phyloP scores from a whole-genome alignment of 1,140 invertebrate genomes.

The Goniozus legneri region DNA sequence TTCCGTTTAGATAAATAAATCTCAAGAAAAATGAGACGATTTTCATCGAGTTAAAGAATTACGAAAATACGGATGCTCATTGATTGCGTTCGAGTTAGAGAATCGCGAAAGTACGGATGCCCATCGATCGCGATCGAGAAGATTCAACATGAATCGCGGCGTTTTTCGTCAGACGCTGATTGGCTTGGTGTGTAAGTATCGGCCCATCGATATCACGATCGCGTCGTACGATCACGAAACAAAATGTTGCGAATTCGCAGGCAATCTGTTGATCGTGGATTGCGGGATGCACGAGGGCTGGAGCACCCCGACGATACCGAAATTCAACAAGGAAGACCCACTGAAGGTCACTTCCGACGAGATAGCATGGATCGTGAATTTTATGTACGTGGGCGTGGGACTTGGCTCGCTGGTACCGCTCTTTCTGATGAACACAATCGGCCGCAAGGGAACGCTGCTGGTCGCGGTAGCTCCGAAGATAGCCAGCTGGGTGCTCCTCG shows the following conservation, averaged over 20 bases:
- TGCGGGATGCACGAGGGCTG: constrained; percentile 50
- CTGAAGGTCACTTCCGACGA: constrained; percentile 30
- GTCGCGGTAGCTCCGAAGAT: constrained; percentile 56
- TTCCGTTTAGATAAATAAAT: too few species aligned
- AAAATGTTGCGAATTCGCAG: constrained; percentile 21
- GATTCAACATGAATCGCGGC: constrained; percentile 34
- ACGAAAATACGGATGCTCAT: not conserved
- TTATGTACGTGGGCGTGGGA: constrained; percentile 45
- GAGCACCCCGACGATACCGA: constrained; percentile 45
- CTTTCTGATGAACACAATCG: constrained; percentile 56
- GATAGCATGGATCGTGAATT: constrained; percentile 42
- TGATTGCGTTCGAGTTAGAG: too few species aligned
- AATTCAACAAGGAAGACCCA: constrained; percentile 39
- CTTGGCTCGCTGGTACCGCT: constrained; percentile 50
- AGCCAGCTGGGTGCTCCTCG: constrained; percentile 57
- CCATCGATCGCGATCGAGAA: not conserved
- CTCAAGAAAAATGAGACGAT: too few species aligned
- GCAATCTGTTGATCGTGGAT: constrained; percentile 48
- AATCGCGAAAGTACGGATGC: too few species aligned
- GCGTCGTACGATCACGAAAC: not conserved
- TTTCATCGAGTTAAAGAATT: too few species aligned
- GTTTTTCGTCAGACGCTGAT: constrained; percentile 42
- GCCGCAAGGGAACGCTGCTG: constrained; percentile 57
- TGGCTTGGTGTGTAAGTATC: constrained; percentile 46
- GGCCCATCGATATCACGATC: too few species aligned